A percentile compares a stretch with the other conserved stretches of the same genome.
Conservation (phyloP, 2,888 invertebrate species). For the Eilema depressum region DNA sequence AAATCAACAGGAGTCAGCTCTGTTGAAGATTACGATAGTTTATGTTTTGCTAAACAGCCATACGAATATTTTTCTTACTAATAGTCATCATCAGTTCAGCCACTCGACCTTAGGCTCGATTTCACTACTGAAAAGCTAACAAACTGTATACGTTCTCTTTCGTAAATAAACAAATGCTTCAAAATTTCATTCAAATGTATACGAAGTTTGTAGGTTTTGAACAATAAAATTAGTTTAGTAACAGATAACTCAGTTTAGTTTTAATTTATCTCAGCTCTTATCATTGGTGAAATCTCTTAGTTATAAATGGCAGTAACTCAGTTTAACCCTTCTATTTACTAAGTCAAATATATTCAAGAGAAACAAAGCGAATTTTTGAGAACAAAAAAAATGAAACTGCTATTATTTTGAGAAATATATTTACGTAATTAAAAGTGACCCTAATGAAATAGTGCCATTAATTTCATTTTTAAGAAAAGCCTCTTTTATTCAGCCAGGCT, state of each 20-base stretch:
- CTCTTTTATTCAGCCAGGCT: conserved; percentile 31
- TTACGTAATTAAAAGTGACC: conserved; percentile 55
- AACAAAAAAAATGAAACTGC: conserved; percentile 31
- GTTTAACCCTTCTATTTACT: background rate
- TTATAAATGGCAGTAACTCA: conserved; percentile 1
- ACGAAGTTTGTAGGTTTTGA: too few relatives aligned
- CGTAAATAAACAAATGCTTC: too few relatives aligned
- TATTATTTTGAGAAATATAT: conserved; percentile 48
- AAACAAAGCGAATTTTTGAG: conserved; percentile 27
- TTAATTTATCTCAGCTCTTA: background rate
- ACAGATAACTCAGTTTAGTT: background rate
- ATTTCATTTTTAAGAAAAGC: conserved; percentile 50
- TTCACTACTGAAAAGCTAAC: too few relatives aligned
- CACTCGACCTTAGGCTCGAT: too few relatives aligned
- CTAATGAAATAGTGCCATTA: conserved; percentile 58
- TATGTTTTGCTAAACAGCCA: too few relatives aligned
- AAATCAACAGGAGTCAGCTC: too few relatives aligned
- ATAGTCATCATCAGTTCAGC: too few relatives aligned
- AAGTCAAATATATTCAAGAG: conserved; percentile 24
- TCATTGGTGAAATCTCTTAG: background rate
- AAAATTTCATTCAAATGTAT: too few relatives aligned
- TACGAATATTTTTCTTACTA: too few relatives aligned
- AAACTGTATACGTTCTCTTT: too few relatives aligned
- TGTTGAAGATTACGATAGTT: too few relatives aligned
- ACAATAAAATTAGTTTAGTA: too few relatives aligned